Conservation (phyloP, 1,140 invertebrate genomes). For the Cyclargus thomasi region DNA sequence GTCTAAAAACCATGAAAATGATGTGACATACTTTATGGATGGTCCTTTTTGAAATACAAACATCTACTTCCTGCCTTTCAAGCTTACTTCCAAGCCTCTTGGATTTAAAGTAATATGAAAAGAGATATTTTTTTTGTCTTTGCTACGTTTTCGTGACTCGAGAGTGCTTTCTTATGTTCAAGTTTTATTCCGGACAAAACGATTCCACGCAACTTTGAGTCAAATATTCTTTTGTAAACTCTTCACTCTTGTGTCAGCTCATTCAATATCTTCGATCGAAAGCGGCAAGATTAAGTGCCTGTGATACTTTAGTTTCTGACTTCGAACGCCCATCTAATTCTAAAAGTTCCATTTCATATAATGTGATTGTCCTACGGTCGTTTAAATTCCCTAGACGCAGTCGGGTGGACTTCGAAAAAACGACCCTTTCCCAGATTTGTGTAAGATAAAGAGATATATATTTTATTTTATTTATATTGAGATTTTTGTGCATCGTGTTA, state of each 20-base stretch:
- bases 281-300: background rate
- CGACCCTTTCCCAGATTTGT: background rate
- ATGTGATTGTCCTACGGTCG: background rate
- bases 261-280: background rate
- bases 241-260: background rate
- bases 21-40: no score
- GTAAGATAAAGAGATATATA: background rate
- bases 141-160: background rate
- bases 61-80: background rate
- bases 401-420: background rate
- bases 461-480: no score
- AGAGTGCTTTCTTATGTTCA: slow-evolving; percentile 3
- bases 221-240: background rate
- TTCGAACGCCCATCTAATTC: background rate
- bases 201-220: slow-evolving; percentile 4
- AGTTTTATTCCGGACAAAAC: background rate
- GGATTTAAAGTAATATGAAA: background rate
- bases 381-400: background rate
- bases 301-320: slow-evolving; percentile 5
- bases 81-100: background rate
- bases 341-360: slow-evolving; percentile 2
- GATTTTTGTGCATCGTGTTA: no score
- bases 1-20: no score
- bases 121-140: background rate
- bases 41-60: no score